A percentile compares a stretch with the other conserved stretches of the same genome.
These are phyloP conservation scores for Saccopteryx bilineata DNA, from an alignment of 2,113 vertebrate species.

Conservation along the genomic window DNA sequence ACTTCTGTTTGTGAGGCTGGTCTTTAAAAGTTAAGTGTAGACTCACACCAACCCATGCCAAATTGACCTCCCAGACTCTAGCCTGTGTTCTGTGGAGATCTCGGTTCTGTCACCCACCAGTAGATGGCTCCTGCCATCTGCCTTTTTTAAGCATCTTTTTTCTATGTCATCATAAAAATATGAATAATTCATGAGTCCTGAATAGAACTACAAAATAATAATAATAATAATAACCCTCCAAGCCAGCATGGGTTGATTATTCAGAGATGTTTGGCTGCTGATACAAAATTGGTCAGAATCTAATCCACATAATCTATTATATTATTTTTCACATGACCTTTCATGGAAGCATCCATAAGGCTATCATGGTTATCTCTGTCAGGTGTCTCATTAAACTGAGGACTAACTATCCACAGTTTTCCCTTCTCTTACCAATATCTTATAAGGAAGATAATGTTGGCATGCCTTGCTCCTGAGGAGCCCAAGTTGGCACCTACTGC, in stretches of 20 bases:
- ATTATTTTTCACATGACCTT: not conserved
- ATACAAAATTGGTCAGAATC: not conserved
- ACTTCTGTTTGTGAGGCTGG: not conserved
- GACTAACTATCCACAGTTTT: not conserved
- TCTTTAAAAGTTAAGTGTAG: not conserved
- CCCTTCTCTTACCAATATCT: not conserved
- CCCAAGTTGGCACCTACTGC: not conserved
- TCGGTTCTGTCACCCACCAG: not conserved
- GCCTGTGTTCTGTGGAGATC: not conserved
- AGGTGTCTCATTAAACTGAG: not conserved
- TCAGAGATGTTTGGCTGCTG: not conserved
- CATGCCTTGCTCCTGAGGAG: not conserved
- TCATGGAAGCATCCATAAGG: not conserved
- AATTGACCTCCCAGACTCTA: not conserved
- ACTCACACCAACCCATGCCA: not conserved
- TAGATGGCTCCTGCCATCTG: not conserved
- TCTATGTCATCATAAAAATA: conserved; percentile 20
- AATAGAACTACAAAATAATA: not conserved
- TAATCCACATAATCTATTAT: not conserved
- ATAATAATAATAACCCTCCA: not conserved
- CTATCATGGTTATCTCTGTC: not conserved
- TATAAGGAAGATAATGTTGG: not conserved
- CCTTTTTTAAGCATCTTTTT: not conserved
- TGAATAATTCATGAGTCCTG: not conserved
- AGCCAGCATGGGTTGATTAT: not conserved